These are phyloP conservation scores for Cynopterus brachyotis DNA, from an alignment of 2,113 vertebrate genomes.

Conservation along the genomic window DNA sequence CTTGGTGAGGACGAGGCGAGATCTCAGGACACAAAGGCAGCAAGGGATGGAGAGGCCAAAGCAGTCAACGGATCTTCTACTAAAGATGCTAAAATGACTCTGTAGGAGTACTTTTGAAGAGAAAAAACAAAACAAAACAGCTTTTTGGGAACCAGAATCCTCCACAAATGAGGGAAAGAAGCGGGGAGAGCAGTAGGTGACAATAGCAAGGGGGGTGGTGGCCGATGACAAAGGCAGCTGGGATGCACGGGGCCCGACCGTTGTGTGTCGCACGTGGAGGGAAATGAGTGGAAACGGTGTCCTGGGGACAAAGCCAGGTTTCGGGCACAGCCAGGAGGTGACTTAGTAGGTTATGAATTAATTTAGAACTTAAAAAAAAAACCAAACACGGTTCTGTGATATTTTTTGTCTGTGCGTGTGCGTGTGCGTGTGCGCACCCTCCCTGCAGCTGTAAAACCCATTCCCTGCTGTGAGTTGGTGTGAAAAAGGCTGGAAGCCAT, in stretches of 20 bases:
- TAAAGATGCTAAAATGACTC: neutral
- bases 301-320: neutral
- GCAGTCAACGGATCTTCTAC: neutral
- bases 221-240: neutral
- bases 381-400: neutral
- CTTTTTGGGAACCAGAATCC: no score
- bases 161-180: neutral
- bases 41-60: neutral
- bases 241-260: neutral
- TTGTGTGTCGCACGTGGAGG: neutral
- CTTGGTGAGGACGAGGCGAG: neutral
- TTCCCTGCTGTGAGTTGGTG: neutral
- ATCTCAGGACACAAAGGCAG: neutral
- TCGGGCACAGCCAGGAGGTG: neutral
- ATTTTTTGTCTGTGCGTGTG: neutral
- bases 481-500: neutral
- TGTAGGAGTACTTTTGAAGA: neutral
- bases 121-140: no score
- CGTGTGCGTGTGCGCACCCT: neutral
- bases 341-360: neutral
- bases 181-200: neutral
- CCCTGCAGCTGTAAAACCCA: neutral
- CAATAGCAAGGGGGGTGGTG: neutral
- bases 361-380: neutral
- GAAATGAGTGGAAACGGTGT: neutral